phyloP scores from a whole-genome alignment of 2,113 vertebrate species.

The Oncorhynchus mykiss region DNA sequence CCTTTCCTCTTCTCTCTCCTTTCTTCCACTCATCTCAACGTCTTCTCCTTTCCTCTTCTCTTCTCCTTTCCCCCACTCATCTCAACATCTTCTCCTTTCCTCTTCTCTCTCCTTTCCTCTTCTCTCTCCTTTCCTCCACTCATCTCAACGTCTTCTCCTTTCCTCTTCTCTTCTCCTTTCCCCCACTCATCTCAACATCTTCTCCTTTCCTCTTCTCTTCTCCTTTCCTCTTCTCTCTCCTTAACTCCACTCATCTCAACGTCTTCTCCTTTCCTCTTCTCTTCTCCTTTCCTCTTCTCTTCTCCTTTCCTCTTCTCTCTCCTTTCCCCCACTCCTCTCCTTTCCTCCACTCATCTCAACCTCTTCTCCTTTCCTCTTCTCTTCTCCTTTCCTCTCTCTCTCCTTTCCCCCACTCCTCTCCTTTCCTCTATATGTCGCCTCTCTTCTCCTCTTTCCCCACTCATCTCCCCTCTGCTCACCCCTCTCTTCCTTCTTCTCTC shows the following conservation, averaged over 20 bases:
- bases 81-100: no score
- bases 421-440: no score
- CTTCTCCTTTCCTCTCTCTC: conserved; percentile 26
- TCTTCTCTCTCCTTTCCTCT: neutral
- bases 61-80: no score
- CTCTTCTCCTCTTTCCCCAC: no score
- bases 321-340: conserved; percentile 16
- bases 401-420: conserved; percentile 29
- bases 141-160: conserved; percentile 29
- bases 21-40: no score
- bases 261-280: conserved; percentile 14
- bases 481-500: neutral
- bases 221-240: neutral
- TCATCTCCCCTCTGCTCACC: no score
- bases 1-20: no score
- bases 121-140: neutral
- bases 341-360: neutral
- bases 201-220: conserved; percentile 25
- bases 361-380: conserved; percentile 31
- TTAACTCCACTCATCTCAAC: no score
- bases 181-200: no score
- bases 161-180: neutral
- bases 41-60: neutral
- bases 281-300: conserved; percentile 33
- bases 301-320: neutral